phyloP scores from a whole-genome alignment of 2,113 vertebrate genomes.

The Cyanoderma ruficeps region DNA sequence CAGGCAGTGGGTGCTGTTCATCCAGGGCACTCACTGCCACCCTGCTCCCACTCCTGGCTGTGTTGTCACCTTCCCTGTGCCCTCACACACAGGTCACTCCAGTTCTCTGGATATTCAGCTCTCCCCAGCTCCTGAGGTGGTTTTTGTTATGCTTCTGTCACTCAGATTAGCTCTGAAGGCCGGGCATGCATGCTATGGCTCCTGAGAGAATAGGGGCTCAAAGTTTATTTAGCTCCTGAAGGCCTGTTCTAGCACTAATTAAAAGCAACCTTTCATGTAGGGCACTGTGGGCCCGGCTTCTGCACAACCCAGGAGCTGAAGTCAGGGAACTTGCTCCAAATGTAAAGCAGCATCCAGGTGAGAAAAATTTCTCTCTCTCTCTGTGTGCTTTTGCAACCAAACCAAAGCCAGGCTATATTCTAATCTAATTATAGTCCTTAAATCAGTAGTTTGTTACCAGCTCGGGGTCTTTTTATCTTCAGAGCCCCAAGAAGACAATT shows the following conservation, averaged over 20 bases:
- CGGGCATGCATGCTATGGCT: background rate
- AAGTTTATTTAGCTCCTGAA: background rate
- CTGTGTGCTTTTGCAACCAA: background rate
- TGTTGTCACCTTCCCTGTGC: background rate
- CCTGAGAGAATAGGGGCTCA: background rate
- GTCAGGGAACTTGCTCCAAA: background rate
- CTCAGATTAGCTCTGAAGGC: background rate
- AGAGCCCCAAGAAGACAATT: background rate
- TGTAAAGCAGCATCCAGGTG: background rate
- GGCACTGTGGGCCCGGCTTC: background rate
- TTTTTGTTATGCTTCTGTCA: background rate
- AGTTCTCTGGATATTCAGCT: accelerated
- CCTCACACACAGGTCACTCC: background rate
- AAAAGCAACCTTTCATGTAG: background rate
- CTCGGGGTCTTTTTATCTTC: background rate
- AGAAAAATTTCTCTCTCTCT: background rate
- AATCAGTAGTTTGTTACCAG: background rate
- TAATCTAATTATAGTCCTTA: background rate
- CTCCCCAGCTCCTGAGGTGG: background rate
- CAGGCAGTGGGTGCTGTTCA: background rate
- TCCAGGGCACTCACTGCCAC: accelerated
- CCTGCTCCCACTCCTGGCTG: background rate
- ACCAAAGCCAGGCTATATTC: background rate
- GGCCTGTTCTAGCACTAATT: background rate
- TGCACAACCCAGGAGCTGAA: background rate